A percentile compares a stretch with the other conserved stretches of the same genome.
phyloP scores from a whole-genome alignment of 1,140 invertebrate genomes.

The Atta cephalotes region DNA sequence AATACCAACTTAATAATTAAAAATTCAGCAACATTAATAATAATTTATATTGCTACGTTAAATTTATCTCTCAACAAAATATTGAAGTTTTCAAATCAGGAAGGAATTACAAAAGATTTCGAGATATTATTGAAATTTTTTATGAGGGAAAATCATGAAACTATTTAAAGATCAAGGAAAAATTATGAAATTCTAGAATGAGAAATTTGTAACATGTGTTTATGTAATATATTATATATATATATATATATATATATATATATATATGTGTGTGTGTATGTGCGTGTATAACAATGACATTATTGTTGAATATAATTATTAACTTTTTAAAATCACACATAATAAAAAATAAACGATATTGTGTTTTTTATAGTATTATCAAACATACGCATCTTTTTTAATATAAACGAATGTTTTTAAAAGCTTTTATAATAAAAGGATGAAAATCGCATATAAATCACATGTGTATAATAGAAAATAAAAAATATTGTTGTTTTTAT shows the following conservation, averaged over 20 bases:
- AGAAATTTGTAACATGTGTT: too few species aligned
- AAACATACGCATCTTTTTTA: conserved; percentile 4
- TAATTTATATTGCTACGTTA: too few species aligned
- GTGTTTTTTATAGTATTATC: background rate
- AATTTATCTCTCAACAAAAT: too few species aligned
- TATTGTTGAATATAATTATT: background rate
- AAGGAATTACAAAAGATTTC: too few species aligned
- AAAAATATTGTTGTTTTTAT: background rate
- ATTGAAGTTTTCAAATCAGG: too few species aligned
- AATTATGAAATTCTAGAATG: too few species aligned
- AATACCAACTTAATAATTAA: too few species aligned
- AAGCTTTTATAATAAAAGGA: conserved; percentile 1
- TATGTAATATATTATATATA: background rate
- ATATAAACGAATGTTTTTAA: conserved; percentile 7
- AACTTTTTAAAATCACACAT: background rate
- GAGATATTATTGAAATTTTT: too few species aligned
- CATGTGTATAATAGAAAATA: background rate
- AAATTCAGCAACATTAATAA: too few species aligned
- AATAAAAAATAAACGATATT: background rate
- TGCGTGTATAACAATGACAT: background rate
- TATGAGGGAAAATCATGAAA: too few species aligned
- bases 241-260: background rate
- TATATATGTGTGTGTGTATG: too few species aligned
- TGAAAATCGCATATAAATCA: background rate
- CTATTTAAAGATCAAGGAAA: too few species aligned